Conservation (phyloP, 2,888 invertebrate genomes). For the Allolobophora icterica region DNA sequence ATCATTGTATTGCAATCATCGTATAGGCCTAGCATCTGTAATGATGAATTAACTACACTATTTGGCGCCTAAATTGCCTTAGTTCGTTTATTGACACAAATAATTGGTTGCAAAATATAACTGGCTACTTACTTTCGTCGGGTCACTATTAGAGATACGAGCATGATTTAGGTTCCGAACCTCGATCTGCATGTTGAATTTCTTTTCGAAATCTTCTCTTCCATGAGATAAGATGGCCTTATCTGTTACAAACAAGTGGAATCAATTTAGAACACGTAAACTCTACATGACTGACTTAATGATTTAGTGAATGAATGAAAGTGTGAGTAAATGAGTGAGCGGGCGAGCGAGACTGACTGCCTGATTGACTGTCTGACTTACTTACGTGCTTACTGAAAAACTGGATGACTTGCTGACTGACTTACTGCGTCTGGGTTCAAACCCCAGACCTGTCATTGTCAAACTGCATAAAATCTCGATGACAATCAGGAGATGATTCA, state of each 20-base stretch:
- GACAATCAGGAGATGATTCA: not conserved
- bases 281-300: not conserved
- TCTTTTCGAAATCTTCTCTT: conserved; percentile 95
- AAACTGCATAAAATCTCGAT: not conserved
- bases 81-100: not conserved
- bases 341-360: not conserved
- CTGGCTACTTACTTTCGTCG: not conserved
- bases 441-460: not conserved
- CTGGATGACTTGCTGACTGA: not conserved
- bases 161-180: conserved; percentile 12
- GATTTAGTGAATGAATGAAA: not conserved
- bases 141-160: not conserved
- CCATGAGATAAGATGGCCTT: conserved; percentile 97
- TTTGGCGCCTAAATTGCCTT: too few species aligned
- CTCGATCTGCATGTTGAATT: conserved; percentile 76
- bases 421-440: not conserved
- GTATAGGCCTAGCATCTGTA: too few species aligned
- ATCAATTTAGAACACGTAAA: conserved; percentile 50
- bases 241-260: conserved; percentile 69
- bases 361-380: not conserved
- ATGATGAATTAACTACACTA: too few species aligned
- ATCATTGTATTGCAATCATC: too few species aligned
- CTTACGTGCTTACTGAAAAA: not conserved
- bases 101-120: not conserved
- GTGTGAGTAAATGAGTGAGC: not conserved